These are phyloP conservation scores for Anthopleura xanthogrammica DNA, from an alignment of 92 coral and sea anemone genomes.

Conservation along the genomic window DNA sequence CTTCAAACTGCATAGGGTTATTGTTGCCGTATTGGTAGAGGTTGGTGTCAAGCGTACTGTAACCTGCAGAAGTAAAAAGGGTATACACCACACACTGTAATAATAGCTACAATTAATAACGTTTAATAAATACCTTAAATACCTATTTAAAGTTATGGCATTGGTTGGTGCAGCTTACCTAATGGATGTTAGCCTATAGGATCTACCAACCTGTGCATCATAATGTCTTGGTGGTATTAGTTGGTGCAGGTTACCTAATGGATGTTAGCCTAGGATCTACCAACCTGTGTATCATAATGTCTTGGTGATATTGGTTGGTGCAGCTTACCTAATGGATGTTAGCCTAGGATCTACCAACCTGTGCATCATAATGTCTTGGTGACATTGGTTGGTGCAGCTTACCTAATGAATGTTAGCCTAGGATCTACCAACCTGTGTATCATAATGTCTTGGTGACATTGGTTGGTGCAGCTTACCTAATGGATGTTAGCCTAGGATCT, in stretches of 20 bases:
- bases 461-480: neutral
- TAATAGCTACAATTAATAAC: neutral
- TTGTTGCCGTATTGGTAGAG: slow-evolving; percentile 67
- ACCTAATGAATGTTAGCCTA: neutral
- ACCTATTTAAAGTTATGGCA: no score
- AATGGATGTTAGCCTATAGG: no score
- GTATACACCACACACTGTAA: neutral
- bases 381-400: neutral
- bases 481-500: neutral
- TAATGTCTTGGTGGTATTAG: no score
- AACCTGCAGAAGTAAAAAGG: neutral
- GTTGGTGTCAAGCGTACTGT: slow-evolving; percentile 33
- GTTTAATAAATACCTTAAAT: no score
- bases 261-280: no score
- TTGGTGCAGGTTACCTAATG: neutral
- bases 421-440: neutral
- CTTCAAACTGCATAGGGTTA: slow-evolving; percentile 65
- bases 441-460: neutral
- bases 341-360: neutral
- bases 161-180: no score
- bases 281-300: neutral
- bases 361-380: neutral
- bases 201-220: no score
- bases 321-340: neutral
- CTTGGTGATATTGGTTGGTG: neutral